phyloP scores from a whole-genome alignment of 2,797 vertebrate species.

The Notoglanidium macrostoma region DNA sequence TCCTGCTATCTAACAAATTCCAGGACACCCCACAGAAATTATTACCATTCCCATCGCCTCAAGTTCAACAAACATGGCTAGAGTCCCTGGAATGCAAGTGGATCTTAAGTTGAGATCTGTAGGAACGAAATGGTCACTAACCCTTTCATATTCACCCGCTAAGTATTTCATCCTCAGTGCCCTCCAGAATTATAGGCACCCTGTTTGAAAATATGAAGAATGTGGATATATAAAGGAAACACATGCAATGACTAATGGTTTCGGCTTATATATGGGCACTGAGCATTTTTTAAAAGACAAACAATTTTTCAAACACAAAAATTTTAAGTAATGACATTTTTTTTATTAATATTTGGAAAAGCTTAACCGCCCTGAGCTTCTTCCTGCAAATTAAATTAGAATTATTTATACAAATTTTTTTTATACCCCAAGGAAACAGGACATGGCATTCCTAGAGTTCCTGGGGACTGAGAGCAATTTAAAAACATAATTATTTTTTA shows the following conservation, averaged over 20 bases:
- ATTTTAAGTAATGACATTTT: not conserved
- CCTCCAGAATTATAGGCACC: not conserved
- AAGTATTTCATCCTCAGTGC: not conserved
- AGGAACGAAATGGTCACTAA: not conserved
- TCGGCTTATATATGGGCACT: not conserved
- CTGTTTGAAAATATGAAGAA: not conserved
- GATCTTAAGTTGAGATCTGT: not conserved
- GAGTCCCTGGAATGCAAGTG: not conserved
- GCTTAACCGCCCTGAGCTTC: not conserved
- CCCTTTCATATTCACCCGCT: not conserved
- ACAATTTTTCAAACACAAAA: not conserved
- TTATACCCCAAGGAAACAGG: no score
- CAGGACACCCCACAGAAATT: constrained; percentile 36
- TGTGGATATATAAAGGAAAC: not conserved
- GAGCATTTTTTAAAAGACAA: not conserved
- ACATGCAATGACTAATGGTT: not conserved
- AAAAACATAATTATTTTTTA: not conserved
- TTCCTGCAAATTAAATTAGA: not conserved
- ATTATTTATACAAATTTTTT: not conserved
- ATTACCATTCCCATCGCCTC: not conserved
- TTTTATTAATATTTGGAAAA: not conserved
- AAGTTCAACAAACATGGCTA: constrained; percentile 4
- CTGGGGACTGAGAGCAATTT: not conserved
- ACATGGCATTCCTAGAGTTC: not conserved
- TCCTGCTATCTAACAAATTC: constrained; percentile 49